Base-by-base conservation (phyloP, 1,140 invertebrate genomes). In the Drosophila erecta region DNA sequence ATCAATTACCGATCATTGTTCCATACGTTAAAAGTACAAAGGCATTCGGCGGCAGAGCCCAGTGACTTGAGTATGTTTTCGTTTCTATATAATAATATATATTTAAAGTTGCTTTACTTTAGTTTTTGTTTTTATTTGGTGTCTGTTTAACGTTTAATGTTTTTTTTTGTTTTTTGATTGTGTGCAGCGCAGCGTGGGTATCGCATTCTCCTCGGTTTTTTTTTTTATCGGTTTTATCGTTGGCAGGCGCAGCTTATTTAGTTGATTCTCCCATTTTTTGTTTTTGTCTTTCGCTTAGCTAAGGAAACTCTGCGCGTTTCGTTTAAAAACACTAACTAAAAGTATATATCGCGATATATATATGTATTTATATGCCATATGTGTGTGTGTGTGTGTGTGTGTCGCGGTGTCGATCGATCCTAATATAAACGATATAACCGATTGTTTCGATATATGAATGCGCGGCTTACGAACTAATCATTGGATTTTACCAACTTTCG, bases 21-120 rank as follows among this genome's bases (percentile, higher is more conserved):
- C 44, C 59, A 65, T 79, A 76, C 72, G 54, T 81, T 71, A 58
- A 72, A 83, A 81, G 76, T 74, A 70, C 81, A 80, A 76, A 83
- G 79, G 79, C 79, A 77, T 60, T 71, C 60, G 66, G 66, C 72
- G 76, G 81, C 72, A 80, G 66, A 65, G 79, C 81, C 76, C 60
- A 57, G 67, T 80, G 61, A 60, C 72, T 70, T 72, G 41, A 76
- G 61, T 65, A 80, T 58, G 58, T 74, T 81, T 67, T 50, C 43
- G 44, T 67, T 66, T 67, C 46, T 67, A 67, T 67, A 67, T 67
- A 62, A 71, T 70, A 58, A 74, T 75, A 73, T 71, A 74, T 87
- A 49, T 57, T 74, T 75, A 49, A 61, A 56, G 41, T 41, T 84
- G 58, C 50, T 40, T 70, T 69, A 70, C 35, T 59, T 51, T 40